A percentile compares a stretch with the other conserved stretches of the same genome.
Evolutionary conservation across 2,113 vertebrate genomes (phyloP).

Genomic region (Vireo altiloquus): DNA sequence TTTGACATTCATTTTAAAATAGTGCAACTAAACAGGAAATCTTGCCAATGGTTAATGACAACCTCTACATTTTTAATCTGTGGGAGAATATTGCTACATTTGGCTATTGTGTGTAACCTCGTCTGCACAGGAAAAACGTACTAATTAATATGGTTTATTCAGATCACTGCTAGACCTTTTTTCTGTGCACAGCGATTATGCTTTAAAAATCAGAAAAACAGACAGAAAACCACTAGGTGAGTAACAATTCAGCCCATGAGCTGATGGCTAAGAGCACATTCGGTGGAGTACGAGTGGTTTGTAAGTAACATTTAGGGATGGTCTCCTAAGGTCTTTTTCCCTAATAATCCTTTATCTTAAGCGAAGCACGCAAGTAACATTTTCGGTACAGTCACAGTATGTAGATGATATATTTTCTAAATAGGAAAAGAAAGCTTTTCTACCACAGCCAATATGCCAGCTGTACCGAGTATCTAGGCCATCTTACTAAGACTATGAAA

Average conservation of each 20-base stretch:
- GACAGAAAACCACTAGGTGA: not conserved
- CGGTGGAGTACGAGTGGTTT: not conserved
- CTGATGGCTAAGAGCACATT: not conserved
- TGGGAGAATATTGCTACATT: not conserved
- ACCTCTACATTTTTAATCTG: conserved; percentile 15
- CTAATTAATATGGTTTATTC: conserved; percentile 44
- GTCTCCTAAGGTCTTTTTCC: not conserved
- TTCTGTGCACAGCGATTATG: not conserved
- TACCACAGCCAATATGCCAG: conserved; percentile 54
- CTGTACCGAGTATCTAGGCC: conserved; percentile 61
- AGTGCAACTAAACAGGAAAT: not conserved
- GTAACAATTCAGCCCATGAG: not conserved
- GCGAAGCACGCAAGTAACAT: not conserved
- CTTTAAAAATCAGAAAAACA: conserved; percentile 11
- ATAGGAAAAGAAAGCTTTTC: conserved; percentile 31
- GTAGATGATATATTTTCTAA: conserved; percentile 50
- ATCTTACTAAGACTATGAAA: conserved; percentile 67
- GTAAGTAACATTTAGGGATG: not conserved
- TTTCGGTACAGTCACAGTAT: conserved; percentile 22
- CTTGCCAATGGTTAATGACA: conserved; percentile 15
- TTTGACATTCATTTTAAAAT: not conserved
- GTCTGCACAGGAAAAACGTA: conserved; percentile 20
- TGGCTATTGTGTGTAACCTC: conserved; percentile 17
- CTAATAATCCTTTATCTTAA: conserved; percentile 9
- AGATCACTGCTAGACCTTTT: conserved; percentile 3